Evolutionary conservation across 2,888 invertebrate genomes (phyloP), one percentile per base, ranked within the genome.

Genomic region (Mythimna impura): DNA sequence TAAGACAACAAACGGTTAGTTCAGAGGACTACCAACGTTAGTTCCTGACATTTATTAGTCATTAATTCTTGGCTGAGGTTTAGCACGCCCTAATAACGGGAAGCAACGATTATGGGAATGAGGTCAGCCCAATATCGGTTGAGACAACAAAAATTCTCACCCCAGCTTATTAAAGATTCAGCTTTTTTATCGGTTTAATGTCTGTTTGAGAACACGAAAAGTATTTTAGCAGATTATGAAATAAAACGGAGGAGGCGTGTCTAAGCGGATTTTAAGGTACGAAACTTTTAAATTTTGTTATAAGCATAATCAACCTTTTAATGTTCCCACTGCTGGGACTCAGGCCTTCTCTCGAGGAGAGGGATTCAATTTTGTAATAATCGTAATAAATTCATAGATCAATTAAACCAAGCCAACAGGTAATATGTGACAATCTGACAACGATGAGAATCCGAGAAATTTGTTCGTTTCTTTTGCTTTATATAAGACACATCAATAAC

Each of bases 41-140:
- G 58, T 43, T 36, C 25, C 36, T 80, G 69, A 76, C 81, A 67
- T 81, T 76, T 81, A 84, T 80, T 68, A 70, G 64, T 63, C 70
- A 76, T 81, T 70, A 67, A 76, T 81, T 83, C 69, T 60, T 72
- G 62, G 66, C 81, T 52, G 65, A 63, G 75, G 83, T 83, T 80
- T 63, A 66, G 63, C 76, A 66, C 52, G 66, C 61, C 71, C 64
- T 81, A 62, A 70, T 70, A 76, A 69, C 40, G 30, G 57, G 47
- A 66, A 57, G 25, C 60, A 66, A 54, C 72, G 60, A 64, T 83
- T 80, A 70, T 76, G 61, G 67, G 77, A 81, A 84, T 66, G 58
- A 36, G 84, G 81, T 84, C 81, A 81, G 34, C 57, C 57, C 55
- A 75, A 81, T 81, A 81, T 80, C 63, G 81, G 68, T 76, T 75